Base-by-base conservation (phyloP, 2,888 invertebrate genomes). In the Leptopilina syphax region DNA sequence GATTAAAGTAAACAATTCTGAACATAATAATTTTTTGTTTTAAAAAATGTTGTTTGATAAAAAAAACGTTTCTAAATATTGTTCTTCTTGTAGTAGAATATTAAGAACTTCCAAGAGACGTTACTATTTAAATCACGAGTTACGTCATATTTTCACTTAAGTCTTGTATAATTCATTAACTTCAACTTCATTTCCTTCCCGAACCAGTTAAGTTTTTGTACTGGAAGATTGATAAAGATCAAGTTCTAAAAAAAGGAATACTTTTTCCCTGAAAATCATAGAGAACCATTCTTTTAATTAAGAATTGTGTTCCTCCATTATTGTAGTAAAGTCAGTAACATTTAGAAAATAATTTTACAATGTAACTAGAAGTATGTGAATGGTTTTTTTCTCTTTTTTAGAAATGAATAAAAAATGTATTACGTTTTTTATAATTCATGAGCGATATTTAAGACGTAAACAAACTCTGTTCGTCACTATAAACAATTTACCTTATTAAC, bases 401-500 rank as follows among this genome's bases (percentile, higher is more conserved):
- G 60, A n/a, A 60, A n/a, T 1, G n/a, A 27, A 34, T 9, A 57
- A 70, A 70, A 70, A 70, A 27, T 54, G 34, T 65, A 27, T 65
- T 8, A 65, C 65, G 65, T 12, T 27, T 65, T 65, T 13, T 65
- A 12, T 9, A 3, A 27, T 2, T 34, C 54, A 34, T 13, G 34
- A 73, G 7, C 13, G 4, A 57, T n/a, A 13, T 8, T 10, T 10
- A n/a, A 3, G 9, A 34, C 8, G 73, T 57, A 73, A 41, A 41
- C 57, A 57, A 41, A 57, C 8, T 73, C n/a, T 57, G 9, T 57
- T 41, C n/a, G 57, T 60, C 6, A 73, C 34, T 12, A 3, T 2
- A 73, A 60, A 34, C 34, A 24, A 34, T n/a, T n/a, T 10, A 27
- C 8, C 44, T 73, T 41, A 57, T 57, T 73, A 73, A 73, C 73